These are phyloP conservation scores for Micromesistius poutassou DNA, from an alignment of 2,797 vertebrate species.

Conservation along the genomic window DNA sequence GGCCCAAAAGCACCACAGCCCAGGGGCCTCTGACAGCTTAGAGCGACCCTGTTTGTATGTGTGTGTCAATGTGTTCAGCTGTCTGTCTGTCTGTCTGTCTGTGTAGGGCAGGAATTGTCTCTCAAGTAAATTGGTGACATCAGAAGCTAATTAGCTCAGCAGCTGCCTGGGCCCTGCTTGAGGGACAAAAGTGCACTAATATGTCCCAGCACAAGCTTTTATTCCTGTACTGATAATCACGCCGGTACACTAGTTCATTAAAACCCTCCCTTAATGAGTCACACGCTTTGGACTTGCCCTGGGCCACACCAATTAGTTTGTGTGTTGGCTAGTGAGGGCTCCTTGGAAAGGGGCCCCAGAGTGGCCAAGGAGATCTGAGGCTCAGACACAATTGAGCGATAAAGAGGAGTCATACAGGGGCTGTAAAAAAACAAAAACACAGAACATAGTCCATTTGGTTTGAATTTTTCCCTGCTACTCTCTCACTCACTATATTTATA, in stretches of 20 bases:
- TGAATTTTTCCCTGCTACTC: not conserved
- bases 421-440: not conserved
- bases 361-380: slow-evolving; percentile 37
- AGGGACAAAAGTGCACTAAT: slow-evolving; percentile 50
- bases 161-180: slow-evolving; percentile 18
- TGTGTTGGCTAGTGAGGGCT: slow-evolving; percentile 41
- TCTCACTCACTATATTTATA: not conserved
- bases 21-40: no score
- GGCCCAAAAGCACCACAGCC: no score
- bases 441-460: not conserved
- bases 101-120: not conserved
- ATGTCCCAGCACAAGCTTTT: slow-evolving; percentile 37
- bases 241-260: slow-evolving; percentile 54
- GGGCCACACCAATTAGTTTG: slow-evolving; percentile 55
- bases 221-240: slow-evolving; percentile 54
- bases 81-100: not conserved
- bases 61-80: no score
- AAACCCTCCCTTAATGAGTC: slow-evolving; percentile 57
- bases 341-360: slow-evolving; percentile 26
- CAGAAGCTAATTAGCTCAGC: slow-evolving; percentile 18
- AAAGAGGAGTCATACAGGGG: slow-evolving; percentile 18
- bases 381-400: slow-evolving; percentile 31
- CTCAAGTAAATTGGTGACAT: slow-evolving; percentile 14
- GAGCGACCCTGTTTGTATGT: not conserved
- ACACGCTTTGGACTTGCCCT: slow-evolving; percentile 32